These are phyloP conservation scores for Aerospiza tachiro DNA, from an alignment of 2,797 vertebrate species.

Conservation along the genomic window DNA sequence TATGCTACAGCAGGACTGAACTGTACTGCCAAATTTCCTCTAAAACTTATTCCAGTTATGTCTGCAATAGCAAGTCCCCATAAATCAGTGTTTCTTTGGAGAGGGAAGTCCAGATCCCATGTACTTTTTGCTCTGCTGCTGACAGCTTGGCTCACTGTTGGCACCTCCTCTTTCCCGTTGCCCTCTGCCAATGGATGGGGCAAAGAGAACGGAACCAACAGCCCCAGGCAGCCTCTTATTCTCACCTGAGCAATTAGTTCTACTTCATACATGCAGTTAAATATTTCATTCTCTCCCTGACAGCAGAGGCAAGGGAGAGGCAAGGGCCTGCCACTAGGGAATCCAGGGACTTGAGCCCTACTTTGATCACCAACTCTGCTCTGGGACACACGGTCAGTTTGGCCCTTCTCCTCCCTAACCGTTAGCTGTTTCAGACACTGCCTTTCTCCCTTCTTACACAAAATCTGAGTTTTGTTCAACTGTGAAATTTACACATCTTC, in stretches of 20 bases:
- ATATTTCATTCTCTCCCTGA: background rate
- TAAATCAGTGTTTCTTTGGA: background rate
- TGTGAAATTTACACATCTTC: background rate
- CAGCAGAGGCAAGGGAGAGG: background rate
- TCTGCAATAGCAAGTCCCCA: background rate
- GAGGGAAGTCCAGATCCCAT: background rate
- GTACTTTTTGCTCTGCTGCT: background rate
- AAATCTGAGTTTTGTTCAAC: background rate
- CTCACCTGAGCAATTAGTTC: background rate
- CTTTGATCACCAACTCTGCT: background rate
- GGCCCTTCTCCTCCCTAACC: background rate
- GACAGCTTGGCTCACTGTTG: accelerated
- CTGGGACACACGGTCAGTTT: background rate
- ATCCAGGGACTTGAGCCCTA: accelerated
- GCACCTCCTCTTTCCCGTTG: background rate
- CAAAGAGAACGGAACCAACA: background rate
- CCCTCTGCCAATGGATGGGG: background rate
- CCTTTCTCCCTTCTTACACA: background rate
- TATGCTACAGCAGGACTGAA: background rate
- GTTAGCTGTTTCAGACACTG: background rate
- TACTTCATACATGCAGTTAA: background rate
- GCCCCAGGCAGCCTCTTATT: background rate
- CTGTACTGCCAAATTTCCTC: background rate
- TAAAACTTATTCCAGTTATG: background rate
- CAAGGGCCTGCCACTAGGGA: background rate